These are phyloP conservation scores for Morus bassanus DNA, from an alignment of 2,797 vertebrate species.

Conservation along the genomic window DNA sequence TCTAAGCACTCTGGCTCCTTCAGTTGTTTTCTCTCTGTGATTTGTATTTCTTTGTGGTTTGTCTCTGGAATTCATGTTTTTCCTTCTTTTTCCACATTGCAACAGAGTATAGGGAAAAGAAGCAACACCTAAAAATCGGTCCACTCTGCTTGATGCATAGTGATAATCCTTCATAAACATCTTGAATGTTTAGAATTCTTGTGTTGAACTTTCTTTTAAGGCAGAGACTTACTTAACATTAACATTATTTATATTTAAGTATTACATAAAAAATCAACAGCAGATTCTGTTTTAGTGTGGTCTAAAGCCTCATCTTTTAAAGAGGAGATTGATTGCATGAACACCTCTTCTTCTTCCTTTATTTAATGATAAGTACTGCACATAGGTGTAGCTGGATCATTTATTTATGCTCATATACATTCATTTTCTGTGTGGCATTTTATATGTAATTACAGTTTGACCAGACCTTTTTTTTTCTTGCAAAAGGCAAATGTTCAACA, in stretches of 20 bases:
- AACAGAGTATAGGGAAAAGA: neutral
- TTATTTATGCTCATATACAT: neutral
- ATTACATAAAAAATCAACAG: neutral
- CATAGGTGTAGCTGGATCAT: neutral
- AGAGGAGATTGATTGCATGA: neutral
- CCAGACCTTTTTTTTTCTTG: neutral
- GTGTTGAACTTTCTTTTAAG: neutral
- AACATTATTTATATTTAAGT: neutral
- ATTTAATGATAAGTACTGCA: neutral
- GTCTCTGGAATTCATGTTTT: neutral
- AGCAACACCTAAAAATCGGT: neutral
- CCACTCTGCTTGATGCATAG: neutral
- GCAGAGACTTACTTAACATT: neutral
- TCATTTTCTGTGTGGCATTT: neutral
- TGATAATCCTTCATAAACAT: neutral
- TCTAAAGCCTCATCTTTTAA: neutral
- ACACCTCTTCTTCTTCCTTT: neutral
- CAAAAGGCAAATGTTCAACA: neutral
- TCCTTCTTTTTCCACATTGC: neutral
- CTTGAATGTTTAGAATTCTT: neutral
- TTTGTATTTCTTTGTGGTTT: neutral
- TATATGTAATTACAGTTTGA: neutral
- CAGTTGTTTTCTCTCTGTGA: neutral
- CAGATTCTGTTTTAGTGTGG: neutral
- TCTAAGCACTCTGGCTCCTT: neutral